Evolutionary conservation across 2,888 invertebrate species (phyloP), one percentile per base, ranked within the genome.

Genomic region (Euzophera pinguis): DNA sequence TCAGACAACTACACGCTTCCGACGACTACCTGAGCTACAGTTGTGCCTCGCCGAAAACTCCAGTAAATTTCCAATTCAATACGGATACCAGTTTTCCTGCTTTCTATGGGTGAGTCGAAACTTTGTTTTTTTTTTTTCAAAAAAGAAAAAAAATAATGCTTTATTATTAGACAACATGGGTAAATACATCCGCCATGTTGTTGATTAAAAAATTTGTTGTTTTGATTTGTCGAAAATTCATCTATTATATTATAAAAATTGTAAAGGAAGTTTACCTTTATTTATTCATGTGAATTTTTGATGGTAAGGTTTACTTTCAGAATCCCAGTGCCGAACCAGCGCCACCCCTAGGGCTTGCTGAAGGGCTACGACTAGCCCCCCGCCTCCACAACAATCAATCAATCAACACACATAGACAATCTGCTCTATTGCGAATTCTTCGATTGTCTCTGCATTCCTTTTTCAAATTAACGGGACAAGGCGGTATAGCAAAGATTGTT

Each of bases 21-120:
- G 97, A 98, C 71, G 98, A 98, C 78, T 95, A 94, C 76, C 91
- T 94, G 61, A 91, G 94, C 56, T 97, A 97, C 80, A 93, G 94
- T 73, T 97, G 97, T 87, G 96, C 97, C 50, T 98, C 98, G 64
- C 98, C 98, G 38, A 98, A 98, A 85, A 98, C 98, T 53, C 98
- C 98, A 6, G 97, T 97, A 70, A 97, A 97, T 87, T 97, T 96
- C 81, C 95, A 95, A 69, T 94, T 93, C 78, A 91, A 91, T 58
- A 83, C 91, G 1, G 88, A 89, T 53, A 84, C 84, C 39, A 93
- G 92, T 72, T 94, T 94, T 75, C 92, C 94, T 47, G 88, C 88
- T 1, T 94, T 94, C 73, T 94, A 94, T 73, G 92, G 93, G 79
- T 88, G 43, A 65, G 75, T n/a, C 13, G n/a, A n/a, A n/a, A n/a